Evolutionary conservation across 1,140 invertebrate genomes (phyloP).

Genomic region (Oscheius sp.): DNA sequence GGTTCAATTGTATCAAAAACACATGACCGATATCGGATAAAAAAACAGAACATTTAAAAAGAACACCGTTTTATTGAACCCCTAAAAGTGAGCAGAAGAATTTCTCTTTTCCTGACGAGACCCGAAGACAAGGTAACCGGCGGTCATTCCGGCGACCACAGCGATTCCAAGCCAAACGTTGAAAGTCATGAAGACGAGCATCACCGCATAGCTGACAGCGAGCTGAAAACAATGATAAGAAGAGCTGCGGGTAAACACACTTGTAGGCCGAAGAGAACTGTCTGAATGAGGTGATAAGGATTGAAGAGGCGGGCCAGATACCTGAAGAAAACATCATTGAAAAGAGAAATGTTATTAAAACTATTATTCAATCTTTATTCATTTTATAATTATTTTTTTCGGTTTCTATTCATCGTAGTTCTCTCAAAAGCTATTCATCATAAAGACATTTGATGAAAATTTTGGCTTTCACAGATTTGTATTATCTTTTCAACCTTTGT

Average conservation of each 20-base stretch:
- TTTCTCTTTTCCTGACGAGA: slow-evolving; percentile 10
- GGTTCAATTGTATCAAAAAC: neutral
- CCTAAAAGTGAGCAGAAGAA: neutral
- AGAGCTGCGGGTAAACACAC: too few species aligned
- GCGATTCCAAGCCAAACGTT: slow-evolving; percentile 65
- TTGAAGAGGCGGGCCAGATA: slow-evolving; percentile 26
- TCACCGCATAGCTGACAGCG: slow-evolving; percentile 64
- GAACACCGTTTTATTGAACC: neutral
- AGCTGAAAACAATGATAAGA: too few species aligned
- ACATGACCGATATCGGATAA: neutral
- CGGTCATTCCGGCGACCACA: slow-evolving; percentile 63
- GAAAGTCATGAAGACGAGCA: slow-evolving; percentile 67
- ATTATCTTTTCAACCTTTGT: too few species aligned
- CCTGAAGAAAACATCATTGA: slow-evolving; percentile 10
- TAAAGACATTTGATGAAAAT: too few species aligned
- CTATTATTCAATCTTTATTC: too few species aligned
- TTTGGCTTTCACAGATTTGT: too few species aligned
- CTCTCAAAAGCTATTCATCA: too few species aligned
- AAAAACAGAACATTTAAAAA: neutral
- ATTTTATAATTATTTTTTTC: too few species aligned
- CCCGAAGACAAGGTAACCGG: slow-evolving; percentile 64
- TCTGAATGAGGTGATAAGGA: slow-evolving; percentile 28
- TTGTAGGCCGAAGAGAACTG: slow-evolving; percentile 34
- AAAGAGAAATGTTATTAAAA: too few species aligned
- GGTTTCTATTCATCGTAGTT: too few species aligned